phyloP scores from a whole-genome alignment of 2,797 vertebrate species.

The Artibeus lituratus region DNA sequence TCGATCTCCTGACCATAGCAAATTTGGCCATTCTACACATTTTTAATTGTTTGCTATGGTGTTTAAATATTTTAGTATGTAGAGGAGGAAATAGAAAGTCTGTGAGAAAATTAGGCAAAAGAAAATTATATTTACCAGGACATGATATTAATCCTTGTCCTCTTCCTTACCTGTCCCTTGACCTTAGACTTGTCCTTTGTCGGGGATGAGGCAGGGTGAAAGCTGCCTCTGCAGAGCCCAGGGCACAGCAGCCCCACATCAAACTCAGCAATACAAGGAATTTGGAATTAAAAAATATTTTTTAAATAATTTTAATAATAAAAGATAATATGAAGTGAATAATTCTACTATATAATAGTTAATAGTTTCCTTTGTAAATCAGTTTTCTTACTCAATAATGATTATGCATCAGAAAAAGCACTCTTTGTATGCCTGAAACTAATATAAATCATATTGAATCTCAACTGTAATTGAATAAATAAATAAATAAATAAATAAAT shows the following conservation, averaged over 20 bases:
- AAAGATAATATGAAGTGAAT: background rate
- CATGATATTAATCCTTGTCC: background rate
- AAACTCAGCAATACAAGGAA: too few species aligned
- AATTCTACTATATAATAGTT: background rate
- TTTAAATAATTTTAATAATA: background rate
- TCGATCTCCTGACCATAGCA: background rate
- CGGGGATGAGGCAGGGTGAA: background rate
- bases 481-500: background rate
- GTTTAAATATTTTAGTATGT: background rate
- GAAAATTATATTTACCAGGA: background rate
- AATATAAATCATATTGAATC: background rate
- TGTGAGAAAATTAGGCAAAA: background rate
- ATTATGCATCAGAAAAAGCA: background rate
- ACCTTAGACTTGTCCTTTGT: background rate
- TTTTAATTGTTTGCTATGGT: background rate
- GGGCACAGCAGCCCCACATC: too few species aligned
- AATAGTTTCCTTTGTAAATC: background rate
- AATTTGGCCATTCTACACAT: background rate
- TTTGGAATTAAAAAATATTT: background rate
- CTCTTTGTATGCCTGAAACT: background rate
- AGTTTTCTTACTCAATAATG: background rate
- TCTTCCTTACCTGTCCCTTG: background rate
- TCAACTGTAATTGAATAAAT: background rate
- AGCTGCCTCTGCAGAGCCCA: accelerated
- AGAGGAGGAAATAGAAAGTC: background rate